These are phyloP conservation scores for Himalopsyche tibetana DNA, from an alignment of 2,888 invertebrate species.

Conservation along the genomic window DNA sequence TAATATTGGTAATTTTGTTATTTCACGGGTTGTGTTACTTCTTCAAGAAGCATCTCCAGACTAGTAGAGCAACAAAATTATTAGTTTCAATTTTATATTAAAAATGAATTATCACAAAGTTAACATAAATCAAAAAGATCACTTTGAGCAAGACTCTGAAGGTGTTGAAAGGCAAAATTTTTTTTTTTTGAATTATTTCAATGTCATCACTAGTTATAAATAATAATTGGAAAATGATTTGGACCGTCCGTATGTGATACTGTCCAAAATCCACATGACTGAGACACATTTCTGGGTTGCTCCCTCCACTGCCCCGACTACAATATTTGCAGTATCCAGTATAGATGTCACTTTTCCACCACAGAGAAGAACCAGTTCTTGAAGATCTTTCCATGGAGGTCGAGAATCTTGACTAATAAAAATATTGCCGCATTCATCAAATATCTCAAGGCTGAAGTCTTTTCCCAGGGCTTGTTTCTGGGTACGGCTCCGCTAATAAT, in stretches of 20 bases:
- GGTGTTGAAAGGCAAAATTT: neutral
- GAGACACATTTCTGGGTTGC: conserved; percentile 72
- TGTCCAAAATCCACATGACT: conserved; percentile 81
- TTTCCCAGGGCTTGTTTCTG: conserved; percentile 80
- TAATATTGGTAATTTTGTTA: too few species aligned
- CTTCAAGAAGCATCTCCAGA: too few species aligned
- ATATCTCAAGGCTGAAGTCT: conserved; percentile 78
- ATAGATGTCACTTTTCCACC: conserved; percentile 76
- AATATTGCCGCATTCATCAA: conserved; percentile 77
- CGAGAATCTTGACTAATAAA: conserved; percentile 75
- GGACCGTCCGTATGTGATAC: conserved; percentile 77
- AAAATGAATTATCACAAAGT: too few species aligned
- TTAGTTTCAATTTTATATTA: too few species aligned
- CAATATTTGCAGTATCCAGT: conserved; percentile 74
- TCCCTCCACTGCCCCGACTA: conserved; percentile 73
- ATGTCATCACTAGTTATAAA: conserved; percentile 54
- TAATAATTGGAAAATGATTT: conserved; percentile 73
- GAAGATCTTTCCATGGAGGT: conserved; percentile 76
- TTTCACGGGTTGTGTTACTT: too few species aligned
- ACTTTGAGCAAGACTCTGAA: too few species aligned
- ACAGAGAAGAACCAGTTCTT: conserved; percentile 78
- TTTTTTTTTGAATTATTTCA: conserved; percentile 56
- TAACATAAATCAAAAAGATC: too few species aligned
- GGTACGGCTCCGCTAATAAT: conserved; percentile 77
- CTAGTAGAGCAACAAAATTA: too few species aligned